Evolutionary conservation across 2,797 vertebrate species (phyloP), one percentile per base, ranked within the genome.

Genomic region (Capromys pilorides): DNA sequence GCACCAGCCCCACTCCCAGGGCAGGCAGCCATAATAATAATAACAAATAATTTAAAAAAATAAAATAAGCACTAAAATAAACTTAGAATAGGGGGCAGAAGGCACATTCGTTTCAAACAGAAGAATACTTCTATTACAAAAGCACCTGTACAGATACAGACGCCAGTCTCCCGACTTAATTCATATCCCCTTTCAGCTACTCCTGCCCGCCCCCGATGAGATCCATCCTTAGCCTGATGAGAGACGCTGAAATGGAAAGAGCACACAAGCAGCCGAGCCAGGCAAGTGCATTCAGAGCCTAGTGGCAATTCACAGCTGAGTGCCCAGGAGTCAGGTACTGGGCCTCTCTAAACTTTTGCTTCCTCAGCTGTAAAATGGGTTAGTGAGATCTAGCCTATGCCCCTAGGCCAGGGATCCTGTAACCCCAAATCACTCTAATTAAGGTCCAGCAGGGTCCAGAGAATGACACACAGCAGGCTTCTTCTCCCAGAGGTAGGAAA

Each of bases 51-150:
- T n/a, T n/a, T n/a, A n/a, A n/a, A n/a, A n/a, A n/a, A n/a, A 54
- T 84, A 51, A 95, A 83, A 94, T 73, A 89, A 80, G 16, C 64
- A 64, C 61, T 39, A 85, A 93, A 89, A 77, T 28, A 61, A 36
- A 64, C 73, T 93, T 45, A 88, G 90, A 57, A 10, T 51, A 36
- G 31, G 62, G 24, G 39, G 36, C 66, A 67, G 71, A 82, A 88
- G 88, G 51, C 49, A 92, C 59, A 78, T 45, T 92, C n/a, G 26
- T 82, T 95, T 94, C 81, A 83, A 95, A 93, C 21, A 86, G 36
- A 86, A 86, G 86, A 77, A 13, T 49, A 86, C 31, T 82, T 93
- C n/a, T 33, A 33, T 41, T 22, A 16, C 36, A 69, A 80, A 90
- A 49, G 45, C 41, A 77, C 36, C 54, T 33, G 19, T 78, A 6